phyloP scores from a whole-genome alignment of 2,797 vertebrate genomes.

The Tokudaia tokunoshimensis region DNA sequence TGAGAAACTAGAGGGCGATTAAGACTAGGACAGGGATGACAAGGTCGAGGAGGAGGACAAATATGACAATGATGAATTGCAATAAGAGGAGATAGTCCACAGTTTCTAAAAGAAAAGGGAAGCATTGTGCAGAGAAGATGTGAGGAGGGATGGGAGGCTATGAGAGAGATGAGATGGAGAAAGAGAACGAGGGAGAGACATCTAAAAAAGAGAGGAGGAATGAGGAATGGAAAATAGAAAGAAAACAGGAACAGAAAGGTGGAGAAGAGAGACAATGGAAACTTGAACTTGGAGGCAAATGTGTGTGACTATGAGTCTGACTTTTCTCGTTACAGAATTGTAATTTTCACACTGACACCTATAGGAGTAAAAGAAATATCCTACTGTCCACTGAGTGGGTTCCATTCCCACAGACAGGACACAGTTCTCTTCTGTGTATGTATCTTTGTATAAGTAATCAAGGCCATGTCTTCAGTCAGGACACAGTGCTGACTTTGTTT shows the following conservation, averaged over 20 bases:
- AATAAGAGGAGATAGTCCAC: too few species aligned
- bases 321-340: background rate
- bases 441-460: background rate
- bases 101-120: too few species aligned
- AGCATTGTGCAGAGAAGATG: background rate
- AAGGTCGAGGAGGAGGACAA: too few species aligned
- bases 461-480: background rate
- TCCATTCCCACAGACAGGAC: background rate
- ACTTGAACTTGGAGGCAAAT: background rate
- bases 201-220: too few species aligned
- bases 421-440: conserved; percentile 94
- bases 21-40: too few species aligned
- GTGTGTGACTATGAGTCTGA: background rate
- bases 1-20: background rate
- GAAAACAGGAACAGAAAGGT: background rate
- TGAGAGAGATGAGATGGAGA: too few species aligned
- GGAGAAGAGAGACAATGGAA: background rate
- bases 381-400: accelerated
- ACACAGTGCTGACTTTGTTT: background rate
- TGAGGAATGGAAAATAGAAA: too few species aligned
- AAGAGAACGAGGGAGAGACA: too few species aligned
- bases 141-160: too few species aligned
- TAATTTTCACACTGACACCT: background rate
- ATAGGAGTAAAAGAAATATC: background rate
- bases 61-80: too few species aligned